Evolutionary conservation across 2,888 invertebrate species (phyloP), one percentile per base, ranked within the genome.

Genomic region (Augochlorella aurata): DNA sequence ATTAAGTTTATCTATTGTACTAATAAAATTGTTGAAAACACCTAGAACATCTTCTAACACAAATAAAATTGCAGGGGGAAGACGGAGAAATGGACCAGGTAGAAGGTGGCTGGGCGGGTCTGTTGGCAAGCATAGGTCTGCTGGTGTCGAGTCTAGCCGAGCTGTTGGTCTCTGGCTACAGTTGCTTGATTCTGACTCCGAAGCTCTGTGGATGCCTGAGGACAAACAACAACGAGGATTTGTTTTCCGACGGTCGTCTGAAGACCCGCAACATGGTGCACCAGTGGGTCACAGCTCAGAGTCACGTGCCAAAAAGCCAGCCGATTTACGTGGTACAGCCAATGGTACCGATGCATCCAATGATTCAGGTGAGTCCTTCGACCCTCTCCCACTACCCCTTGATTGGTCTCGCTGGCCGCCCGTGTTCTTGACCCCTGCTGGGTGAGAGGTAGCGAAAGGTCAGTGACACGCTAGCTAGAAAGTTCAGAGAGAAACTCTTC

Each of bases 101-200:
- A 92, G 95, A 95, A 92, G 95, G 91, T 89, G 94, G 94, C 82
- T 95, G 95, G 95, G 94, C 95, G 1, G 95, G 95, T 0, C 94
- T 96, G 67, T 93, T 96, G 47, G 95, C 95, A 16, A 96, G 96
- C 93, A 94, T 95, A 77, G 95, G 95, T 0, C 93, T 96, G 9
- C 94, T 96, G 69, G 94, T 96, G 83, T 94, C 95, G 38, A 95
- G 95, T 14, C 92, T 94, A 0, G 94, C 95, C 24, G 96, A 96
- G 74, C 89, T 93, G 14, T 83, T 93, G 45, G 89, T 93, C 16
- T 92, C 93, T 24, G 93, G 92, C 65, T 93, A 93, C 87, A 93
- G 89, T 65, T 93, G 93, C 77, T 85, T 93, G 63, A 92, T 90
- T 71, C 88, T 93, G 72, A 91, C 92, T 44, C 93, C 93, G 8